A percentile compares a stretch with the other conserved stretches of the same genome.
phyloP scores from a whole-genome alignment of 2,113 vertebrate genomes.

The Pogonocichla stellata region DNA sequence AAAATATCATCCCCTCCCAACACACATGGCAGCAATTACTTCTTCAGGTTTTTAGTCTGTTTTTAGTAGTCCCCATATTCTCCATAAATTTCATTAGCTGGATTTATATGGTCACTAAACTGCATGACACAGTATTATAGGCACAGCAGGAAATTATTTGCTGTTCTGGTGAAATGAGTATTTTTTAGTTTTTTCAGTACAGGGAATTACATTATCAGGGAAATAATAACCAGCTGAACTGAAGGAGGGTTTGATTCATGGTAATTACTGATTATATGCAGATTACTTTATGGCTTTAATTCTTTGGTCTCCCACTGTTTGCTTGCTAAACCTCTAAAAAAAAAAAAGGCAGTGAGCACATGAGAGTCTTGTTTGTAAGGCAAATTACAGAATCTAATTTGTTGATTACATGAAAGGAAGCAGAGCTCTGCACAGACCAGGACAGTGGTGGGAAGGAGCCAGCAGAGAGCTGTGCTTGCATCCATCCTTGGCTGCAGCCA shows the following conservation, averaged over 20 bases:
- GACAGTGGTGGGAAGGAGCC: neutral
- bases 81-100: constrained; percentile 49
- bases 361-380: neutral
- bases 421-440: neutral
- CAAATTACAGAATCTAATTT: constrained; percentile 23
- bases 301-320: constrained; percentile 42
- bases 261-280: constrained; percentile 56
- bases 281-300: constrained; percentile 62
- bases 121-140: constrained; percentile 18
- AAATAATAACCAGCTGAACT: constrained; percentile 48
- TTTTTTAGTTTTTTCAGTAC: constrained; percentile 15
- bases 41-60: neutral
- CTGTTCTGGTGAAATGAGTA: constrained; percentile 46
- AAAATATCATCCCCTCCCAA: neutral
- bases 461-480: neutral
- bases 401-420: constrained; percentile 15
- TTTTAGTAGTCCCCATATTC: neutral
- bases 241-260: constrained; percentile 54
- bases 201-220: constrained; percentile 12
- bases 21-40: neutral
- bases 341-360: neutral
- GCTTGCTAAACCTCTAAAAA: constrained; percentile 40
- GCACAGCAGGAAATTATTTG: constrained; percentile 62
- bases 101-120: constrained; percentile 59
- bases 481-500: neutral